phyloP scores from a whole-genome alignment of 2,113 vertebrate species.

The Halcyon malimbica region DNA sequence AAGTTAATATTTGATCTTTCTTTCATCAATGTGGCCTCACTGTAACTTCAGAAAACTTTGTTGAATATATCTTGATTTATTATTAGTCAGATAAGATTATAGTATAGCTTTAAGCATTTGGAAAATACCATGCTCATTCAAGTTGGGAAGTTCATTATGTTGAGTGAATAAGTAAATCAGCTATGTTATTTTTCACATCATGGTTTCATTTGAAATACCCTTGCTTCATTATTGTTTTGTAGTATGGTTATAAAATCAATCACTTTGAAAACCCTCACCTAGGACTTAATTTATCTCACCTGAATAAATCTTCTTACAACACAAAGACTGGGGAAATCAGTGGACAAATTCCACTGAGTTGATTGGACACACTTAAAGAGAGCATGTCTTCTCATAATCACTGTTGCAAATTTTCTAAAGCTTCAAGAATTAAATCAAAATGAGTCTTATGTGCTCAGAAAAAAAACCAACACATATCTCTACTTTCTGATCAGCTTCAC shows the following conservation, averaged over 20 bases:
- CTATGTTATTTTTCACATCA: neutral
- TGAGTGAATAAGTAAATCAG: neutral
- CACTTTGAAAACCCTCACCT: neutral
- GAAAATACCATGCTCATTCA: neutral
- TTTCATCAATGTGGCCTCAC: neutral
- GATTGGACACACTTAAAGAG: neutral
- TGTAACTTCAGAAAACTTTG: neutral
- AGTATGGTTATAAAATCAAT: neutral
- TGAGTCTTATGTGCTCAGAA: neutral
- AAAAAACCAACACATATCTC: neutral
- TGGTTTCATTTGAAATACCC: neutral
- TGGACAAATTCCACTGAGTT: neutral
- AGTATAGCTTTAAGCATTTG: neutral
- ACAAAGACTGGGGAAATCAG: neutral
- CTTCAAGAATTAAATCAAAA: neutral
- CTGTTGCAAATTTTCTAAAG: neutral
- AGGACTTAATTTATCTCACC: neutral
- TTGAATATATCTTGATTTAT: neutral
- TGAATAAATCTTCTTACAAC: neutral
- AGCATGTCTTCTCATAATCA: neutral
- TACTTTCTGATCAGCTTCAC: neutral
- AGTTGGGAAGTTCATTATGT: neutral
- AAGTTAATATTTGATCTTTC: neutral
- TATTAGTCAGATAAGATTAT: neutral
- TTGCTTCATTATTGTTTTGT: neutral